Evolutionary conservation across 2,888 invertebrate species (phyloP).

Genomic region (Dusona sp.): DNA sequence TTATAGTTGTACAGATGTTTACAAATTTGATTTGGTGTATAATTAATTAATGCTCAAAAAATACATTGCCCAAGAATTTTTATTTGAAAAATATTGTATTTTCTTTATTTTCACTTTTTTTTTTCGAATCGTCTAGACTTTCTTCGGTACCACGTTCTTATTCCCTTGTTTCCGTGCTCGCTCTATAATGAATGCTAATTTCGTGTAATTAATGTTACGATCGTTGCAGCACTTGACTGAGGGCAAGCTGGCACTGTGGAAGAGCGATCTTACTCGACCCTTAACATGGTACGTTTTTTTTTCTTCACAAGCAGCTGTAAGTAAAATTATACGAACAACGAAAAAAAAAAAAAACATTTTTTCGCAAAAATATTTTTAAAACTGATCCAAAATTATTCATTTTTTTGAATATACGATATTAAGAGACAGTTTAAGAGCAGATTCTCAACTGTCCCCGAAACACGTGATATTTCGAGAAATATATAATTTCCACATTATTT

Average conservation of each 20-base stretch:
- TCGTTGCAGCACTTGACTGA: constrained; percentile 83
- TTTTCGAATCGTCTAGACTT: not conserved
- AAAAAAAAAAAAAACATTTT: not conserved
- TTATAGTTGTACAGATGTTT: not conserved
- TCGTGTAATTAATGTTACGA: constrained; percentile 64
- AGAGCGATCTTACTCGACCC: constrained; percentile 80
- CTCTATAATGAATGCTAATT: constrained; percentile 67
- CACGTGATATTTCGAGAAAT: not conserved
- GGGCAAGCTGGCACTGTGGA: constrained; percentile 83
- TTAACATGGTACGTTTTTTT: constrained; percentile 80
- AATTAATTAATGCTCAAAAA: not conserved
- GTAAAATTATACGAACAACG: constrained; percentile 5
- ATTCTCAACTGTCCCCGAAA: not conserved
- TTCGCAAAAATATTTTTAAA: not conserved
- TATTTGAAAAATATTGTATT: not conserved
- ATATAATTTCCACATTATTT: not conserved
- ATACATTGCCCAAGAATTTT: not conserved
- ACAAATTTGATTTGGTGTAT: not conserved
- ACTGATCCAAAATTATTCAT: not conserved
- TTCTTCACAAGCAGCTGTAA: constrained; percentile 31
- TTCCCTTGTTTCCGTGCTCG: constrained; percentile 32
- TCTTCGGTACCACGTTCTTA: not conserved
- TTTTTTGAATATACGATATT: not conserved
- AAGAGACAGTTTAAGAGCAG: not conserved
- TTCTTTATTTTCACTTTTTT: not conserved